Base-by-base conservation (phyloP, 2,113 vertebrate species). In the Pelecanoides urinatrix region DNA sequence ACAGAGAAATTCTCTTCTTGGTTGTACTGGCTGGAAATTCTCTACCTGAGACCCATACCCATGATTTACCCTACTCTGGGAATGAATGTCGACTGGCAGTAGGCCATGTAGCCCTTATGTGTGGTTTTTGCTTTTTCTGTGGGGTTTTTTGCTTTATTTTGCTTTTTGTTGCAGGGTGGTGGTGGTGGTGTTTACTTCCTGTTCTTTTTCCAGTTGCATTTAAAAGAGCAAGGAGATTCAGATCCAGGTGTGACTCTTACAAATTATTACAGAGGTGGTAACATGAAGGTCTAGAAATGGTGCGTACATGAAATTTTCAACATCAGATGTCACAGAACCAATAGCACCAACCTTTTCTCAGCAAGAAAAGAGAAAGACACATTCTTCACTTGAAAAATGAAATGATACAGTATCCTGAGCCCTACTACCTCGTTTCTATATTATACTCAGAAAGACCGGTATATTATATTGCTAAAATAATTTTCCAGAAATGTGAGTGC, bases 161-260 rank as follows among this genome's bases (percentile, higher is more conserved):
- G 11, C 7, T 14, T 44, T 61, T n/a, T 32, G 17, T 6, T 13
- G 15, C 7, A 15, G 17, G 6, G 2, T 0, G 6, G 1, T 1
- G 11, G 20, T 8, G 9, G 13, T 8, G 66, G 34, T 27, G 14
- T 6, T 86, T 56, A 29, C 9, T 49, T 72, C 16, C 20, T 91
- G 9, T 22, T 91, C 29, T 81, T 93, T 47, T 56, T 34, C 70
- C 50, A 53, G 15, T 34, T 70, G 29, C 36, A 58, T 71, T 44
- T 66, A 21, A 36, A 87, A 87, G 36, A 58, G 9, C 50, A 52
- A 49, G 27, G 63, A 38, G 16, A 63, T 76, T 18, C 68, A 72
- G 23, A 21, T 78, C 30, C 52, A 61, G 8, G 15, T 22, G 11
- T 38, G 16, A 76, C 29, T 55, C n/a, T 62, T 55, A 25, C 19